Evolutionary conservation across 2,113 vertebrate species (phyloP), one percentile per base, ranked within the genome.

Genomic region (Pycnonotus jocosus): DNA sequence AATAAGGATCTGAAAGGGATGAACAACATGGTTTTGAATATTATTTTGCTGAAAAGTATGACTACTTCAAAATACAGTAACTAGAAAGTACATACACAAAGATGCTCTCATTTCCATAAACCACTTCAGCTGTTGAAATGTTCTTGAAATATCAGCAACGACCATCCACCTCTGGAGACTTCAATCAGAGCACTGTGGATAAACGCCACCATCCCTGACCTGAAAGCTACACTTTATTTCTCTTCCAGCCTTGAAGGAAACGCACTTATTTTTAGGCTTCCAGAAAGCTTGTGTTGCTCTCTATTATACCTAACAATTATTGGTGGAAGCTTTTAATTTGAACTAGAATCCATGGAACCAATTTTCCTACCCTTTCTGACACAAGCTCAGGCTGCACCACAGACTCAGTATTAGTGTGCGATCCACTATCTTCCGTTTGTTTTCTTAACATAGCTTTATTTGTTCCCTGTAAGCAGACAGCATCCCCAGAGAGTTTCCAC

Each of bases 371-470:
- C 3, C 22, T 42, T 87, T 53, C 61, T n/a, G 25, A 66, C 31
- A 47, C 4, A 50, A 58, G 10, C 23, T 72, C 24, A 56, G 31
- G 31, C 40, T 65, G 62, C 58, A 64, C 3, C 13, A 79, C 17
- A 45, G 38, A 15, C 12, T 53, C 30, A 16, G 8, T 21, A 84
- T 16, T 1, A 44, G 23, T 0, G 0, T 19, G 22, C 3, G 6
- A 15, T 38, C 27, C 44, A 2, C 12, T 35, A 5, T 11, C 31
- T n/a, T 30, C 23, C 1, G 2, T 1, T 0, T 10, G 4, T 35
- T 81, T 86, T 58, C 33, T 42, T 54, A 86, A 19, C 4, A 6
- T 0, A 58, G 27, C 7, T 3, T 25, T 58, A 77, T 51, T 56
- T 58, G 16, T 10, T 38, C 30, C 27, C 83, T 13, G 12, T 21